Evolutionary conservation across 2,797 vertebrate genomes (phyloP), one percentile per base, ranked within the genome.

Genomic region (Sphenopsis melanotis): DNA sequence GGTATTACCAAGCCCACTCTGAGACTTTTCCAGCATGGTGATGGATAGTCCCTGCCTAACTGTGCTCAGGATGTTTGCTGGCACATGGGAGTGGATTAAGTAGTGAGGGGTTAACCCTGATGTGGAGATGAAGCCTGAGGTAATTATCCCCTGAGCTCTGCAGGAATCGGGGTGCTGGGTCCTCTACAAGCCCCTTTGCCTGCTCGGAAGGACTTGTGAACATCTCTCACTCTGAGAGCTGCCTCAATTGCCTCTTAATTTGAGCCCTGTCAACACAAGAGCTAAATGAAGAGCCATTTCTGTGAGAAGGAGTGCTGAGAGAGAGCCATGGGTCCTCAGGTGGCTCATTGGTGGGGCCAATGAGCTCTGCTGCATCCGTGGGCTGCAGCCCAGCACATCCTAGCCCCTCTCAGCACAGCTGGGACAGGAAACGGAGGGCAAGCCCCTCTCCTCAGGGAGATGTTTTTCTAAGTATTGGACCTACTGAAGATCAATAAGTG

Each of bases 231-330:
- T 66, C 49, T 22, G 26, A 88, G 76, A 66, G 41, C 61, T 0
- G 1, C 60, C 74, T 93, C 52, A 82, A 82, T 66, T 82, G 63
- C 77, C 77, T 94, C 95, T 95, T 89, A 66, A 91, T 93, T 85
- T 84, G 90, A 93, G 74, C 63, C 65, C 66, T 68, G 65, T 72
- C 83, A 90, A 69, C 72, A 88, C 47, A 49, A 93, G 83, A 86
- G 83, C 90, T 83, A 49, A 69, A 69, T 60, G 87, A 95, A 91
- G 83, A 94, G 92, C 30, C 17, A 15, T 89, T 80, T 20, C 34
- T 49, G 2, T n/a, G 22, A 69, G 77, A 36, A 87, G 71, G 74
- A 90, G 77, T 24, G 59, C 59, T 76, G 5, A 46, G 47, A 70
- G 47, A 70, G 77, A 44, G 83, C 47, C 11, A 6, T 11, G 32